phyloP scores from a whole-genome alignment of 2,797 vertebrate species.

The Podarcis lilfordi region DNA sequence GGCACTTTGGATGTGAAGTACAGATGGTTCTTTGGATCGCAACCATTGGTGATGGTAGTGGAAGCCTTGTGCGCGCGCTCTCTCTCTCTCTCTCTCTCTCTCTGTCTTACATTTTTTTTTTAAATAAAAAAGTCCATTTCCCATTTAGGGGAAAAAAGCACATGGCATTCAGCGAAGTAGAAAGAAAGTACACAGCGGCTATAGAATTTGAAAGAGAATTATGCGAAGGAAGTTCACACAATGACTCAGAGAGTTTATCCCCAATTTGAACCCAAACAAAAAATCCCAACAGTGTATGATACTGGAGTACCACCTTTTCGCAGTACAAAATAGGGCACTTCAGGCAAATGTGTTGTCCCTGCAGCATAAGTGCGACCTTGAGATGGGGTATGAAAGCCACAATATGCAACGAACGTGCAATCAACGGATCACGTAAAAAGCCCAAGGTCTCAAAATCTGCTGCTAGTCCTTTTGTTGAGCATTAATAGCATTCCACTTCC shows the following conservation, averaged over 20 bases:
- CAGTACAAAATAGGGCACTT: neutral
- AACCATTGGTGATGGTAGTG: too few relatives aligned
- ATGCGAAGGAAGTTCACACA: neutral
- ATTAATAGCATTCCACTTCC: neutral
- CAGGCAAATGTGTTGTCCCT: too few relatives aligned
- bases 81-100: too few relatives aligned
- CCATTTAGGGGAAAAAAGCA: too few relatives aligned
- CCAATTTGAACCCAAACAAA: neutral
- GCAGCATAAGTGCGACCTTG: neutral
- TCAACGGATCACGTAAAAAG: neutral
- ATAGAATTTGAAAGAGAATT: neutral
- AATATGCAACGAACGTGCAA: neutral
- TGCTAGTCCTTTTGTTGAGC: neutral
- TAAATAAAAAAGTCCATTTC: neutral
- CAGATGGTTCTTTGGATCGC: neutral
- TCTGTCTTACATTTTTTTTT: too few relatives aligned
- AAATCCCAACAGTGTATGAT: neutral
- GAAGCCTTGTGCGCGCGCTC: too few relatives aligned
- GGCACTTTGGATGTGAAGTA: neutral
- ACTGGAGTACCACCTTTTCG: neutral
- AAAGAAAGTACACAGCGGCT: too few relatives aligned
- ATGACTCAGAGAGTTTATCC: neutral
- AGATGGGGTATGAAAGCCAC: neutral
- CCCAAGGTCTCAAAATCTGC: neutral
- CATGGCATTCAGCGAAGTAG: too few relatives aligned